These are phyloP conservation scores for Eudasyphora cyanicolor DNA, from an alignment of 2,888 invertebrate species.

Conservation along the genomic window DNA sequence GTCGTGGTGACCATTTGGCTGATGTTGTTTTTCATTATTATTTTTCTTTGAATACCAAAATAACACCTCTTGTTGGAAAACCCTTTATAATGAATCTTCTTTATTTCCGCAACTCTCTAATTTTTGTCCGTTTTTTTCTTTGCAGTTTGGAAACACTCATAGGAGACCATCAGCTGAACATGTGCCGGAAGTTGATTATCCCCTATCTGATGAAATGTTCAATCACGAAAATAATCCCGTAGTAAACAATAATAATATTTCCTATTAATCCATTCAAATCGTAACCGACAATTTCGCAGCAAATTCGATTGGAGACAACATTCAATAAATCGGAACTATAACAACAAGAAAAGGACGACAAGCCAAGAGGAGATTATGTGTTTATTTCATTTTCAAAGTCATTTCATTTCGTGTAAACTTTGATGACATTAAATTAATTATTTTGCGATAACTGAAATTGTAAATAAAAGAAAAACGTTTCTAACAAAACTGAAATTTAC, in stretches of 20 bases:
- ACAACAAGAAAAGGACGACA: not conserved
- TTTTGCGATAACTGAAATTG: constrained; percentile 16
- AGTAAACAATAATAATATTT: constrained; percentile 61
- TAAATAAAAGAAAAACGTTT: constrained; percentile 37
- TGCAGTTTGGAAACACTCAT: constrained; percentile 73
- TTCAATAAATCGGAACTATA: not conserved
- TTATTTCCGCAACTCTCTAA: too few species aligned
- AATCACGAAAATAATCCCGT: constrained; percentile 71
- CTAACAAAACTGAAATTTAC: not conserved
- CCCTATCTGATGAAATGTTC: constrained; percentile 72
- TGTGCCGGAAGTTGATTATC: constrained; percentile 74
- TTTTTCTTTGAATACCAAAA: too few species aligned
- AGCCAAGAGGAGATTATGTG: not conserved
- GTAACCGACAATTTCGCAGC: not conserved
- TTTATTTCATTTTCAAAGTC: not conserved
- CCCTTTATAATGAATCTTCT: not conserved
- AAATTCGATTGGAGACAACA: constrained; percentile 12
- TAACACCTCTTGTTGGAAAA: too few species aligned
- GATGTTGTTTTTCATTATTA: too few species aligned
- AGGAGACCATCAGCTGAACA: constrained; percentile 72
- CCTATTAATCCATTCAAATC: constrained; percentile 47
- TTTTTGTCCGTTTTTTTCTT: constrained; percentile 31
- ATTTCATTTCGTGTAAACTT: not conserved
- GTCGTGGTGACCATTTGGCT: too few species aligned
- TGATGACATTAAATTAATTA: not conserved